Conservation (phyloP, 92 coral and sea anemone species). For the Zoanthus solanderi region DNA sequence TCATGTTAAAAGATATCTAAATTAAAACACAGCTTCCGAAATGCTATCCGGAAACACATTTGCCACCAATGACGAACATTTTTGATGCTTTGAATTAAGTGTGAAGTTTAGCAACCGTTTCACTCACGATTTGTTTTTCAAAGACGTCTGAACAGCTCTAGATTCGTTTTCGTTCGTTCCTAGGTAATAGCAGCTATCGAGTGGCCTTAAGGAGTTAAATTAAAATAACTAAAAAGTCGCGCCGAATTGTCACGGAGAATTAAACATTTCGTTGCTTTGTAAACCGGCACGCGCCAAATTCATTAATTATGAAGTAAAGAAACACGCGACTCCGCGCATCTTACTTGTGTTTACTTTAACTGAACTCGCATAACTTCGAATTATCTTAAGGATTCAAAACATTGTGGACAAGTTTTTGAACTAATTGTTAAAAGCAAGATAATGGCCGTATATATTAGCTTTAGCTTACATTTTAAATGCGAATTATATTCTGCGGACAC, state of each 20-base stretch:
- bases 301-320: neutral
- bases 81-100: neutral
- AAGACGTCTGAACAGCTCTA: neutral
- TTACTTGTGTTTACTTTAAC: neutral
- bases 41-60: conserved; percentile 19
- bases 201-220: neutral
- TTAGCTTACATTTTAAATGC: neutral
- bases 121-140: neutral
- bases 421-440: neutral
- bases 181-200: neutral
- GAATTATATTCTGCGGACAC: neutral
- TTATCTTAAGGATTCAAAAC: neutral
- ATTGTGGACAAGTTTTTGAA: neutral
- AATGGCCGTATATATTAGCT: neutral
- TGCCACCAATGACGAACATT: neutral
- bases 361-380: neutral
- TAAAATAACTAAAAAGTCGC: no score
- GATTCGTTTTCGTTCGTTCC: neutral
- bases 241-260: neutral
- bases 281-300: neutral
- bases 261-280: neutral
- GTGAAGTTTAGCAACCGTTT: neutral
- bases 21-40: neutral
- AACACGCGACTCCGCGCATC: neutral
- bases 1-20: conserved; percentile 33